These are phyloP conservation scores for Danio tinwini DNA, from an alignment of 2,797 vertebrate species.

Conservation along the genomic window DNA sequence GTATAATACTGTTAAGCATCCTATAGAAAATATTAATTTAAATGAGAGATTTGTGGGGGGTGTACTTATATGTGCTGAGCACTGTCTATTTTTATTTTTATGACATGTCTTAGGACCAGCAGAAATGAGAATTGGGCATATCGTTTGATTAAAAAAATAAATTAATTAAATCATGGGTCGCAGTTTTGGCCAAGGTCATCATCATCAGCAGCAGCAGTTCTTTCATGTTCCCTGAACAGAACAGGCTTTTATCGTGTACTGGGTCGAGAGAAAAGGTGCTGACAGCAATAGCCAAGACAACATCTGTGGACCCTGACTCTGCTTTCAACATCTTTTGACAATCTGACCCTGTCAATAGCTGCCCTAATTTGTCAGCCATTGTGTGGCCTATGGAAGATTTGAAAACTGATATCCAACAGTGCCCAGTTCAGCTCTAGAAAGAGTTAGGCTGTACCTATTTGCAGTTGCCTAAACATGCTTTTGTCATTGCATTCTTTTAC, in stretches of 20 bases:
- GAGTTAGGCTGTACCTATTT: not conserved
- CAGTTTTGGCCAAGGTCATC: slow-evolving; percentile 7
- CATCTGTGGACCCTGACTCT: slow-evolving; percentile 30
- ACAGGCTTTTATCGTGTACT: slow-evolving; percentile 15
- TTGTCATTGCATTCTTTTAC: not conserved
- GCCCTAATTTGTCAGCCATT: slow-evolving; percentile 34
- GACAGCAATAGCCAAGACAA: slow-evolving; percentile 10
- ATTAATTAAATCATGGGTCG: not conserved
- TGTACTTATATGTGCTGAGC: too few species aligned
- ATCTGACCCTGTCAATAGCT: slow-evolving; percentile 27
- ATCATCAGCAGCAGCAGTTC: slow-evolving; percentile 10
- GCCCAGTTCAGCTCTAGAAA: not conserved
- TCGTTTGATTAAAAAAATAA: slow-evolving; percentile 2
- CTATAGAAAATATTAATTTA: too few species aligned
- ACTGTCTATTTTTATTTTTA: not conserved
- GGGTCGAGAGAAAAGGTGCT: not conserved
- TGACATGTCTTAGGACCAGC: not conserved
- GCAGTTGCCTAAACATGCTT: not conserved
- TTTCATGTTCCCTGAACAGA: slow-evolving; percentile 15
- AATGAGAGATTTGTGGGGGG: too few species aligned
- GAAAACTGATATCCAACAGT: slow-evolving; percentile 25
- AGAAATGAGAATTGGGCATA: not conserved
- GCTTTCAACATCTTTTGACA: slow-evolving; percentile 28
- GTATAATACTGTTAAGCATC: too few species aligned
- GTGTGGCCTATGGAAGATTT: slow-evolving; percentile 25